Conservation (phyloP, 2,888 invertebrate genomes). For the Phrixothrix hirtus region DNA sequence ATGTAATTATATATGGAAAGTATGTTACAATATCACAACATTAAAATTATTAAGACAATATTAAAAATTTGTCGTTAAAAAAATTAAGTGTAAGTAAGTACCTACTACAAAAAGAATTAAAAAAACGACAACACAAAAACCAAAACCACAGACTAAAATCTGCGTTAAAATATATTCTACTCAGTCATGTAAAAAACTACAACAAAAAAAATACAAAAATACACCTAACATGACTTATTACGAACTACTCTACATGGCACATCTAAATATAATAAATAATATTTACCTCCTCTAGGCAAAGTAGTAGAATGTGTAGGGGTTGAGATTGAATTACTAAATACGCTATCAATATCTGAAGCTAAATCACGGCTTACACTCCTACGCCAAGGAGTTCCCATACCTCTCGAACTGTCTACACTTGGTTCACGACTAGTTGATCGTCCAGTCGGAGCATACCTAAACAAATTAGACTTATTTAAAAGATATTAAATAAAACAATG, state of each 20-base stretch:
- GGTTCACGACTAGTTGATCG: constrained; percentile 54
- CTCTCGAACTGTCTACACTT: constrained; percentile 39
- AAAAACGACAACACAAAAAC: constrained; percentile 23
- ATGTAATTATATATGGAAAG: constrained; percentile 6
- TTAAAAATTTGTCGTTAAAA: constrained; percentile 7
- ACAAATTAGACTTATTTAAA: not conserved
- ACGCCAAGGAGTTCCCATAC: constrained; percentile 60
- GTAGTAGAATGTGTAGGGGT: constrained; percentile 59
- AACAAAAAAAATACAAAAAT: constrained; percentile 16
- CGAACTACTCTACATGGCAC: constrained; percentile 36
- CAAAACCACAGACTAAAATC: constrained; percentile 25
- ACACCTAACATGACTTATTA: constrained; percentile 15
- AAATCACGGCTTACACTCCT: constrained; percentile 69
- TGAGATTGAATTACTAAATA: constrained; percentile 62
- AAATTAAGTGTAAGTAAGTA: constrained; percentile 33
- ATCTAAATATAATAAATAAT: constrained; percentile 15
- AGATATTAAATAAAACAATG: not conserved
- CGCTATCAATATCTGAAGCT: constrained; percentile 73
- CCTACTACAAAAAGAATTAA: constrained; percentile 21
- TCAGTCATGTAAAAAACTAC: constrained; percentile 17
- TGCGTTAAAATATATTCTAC: constrained; percentile 24
- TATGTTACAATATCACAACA: constrained; percentile 28
- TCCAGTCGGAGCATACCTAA: constrained; percentile 54
- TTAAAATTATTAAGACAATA: constrained; percentile 24
- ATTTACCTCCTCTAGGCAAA: constrained; percentile 75